phyloP scores from a whole-genome alignment of 2,888 invertebrate genomes.

The Chrysolina haemoptera region DNA sequence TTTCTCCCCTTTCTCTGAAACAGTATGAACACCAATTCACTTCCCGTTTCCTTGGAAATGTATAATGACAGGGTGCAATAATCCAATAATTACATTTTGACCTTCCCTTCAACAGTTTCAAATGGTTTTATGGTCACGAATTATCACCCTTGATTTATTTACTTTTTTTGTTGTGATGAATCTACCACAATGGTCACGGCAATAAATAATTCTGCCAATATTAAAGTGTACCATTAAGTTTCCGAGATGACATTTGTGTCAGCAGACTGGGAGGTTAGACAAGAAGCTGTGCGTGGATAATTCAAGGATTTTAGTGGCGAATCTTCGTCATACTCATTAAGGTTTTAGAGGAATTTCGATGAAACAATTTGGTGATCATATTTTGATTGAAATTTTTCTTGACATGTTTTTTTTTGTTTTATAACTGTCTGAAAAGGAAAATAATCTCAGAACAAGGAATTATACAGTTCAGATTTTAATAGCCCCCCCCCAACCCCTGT shows the following conservation, averaged over 20 bases:
- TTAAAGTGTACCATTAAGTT: slow-evolving; percentile 30
- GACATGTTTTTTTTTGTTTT: too few species aligned
- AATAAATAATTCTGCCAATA: slow-evolving; percentile 28
- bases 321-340: background rate
- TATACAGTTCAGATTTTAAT: too few species aligned
- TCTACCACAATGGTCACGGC: slow-evolving; percentile 37
- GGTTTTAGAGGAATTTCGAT: too few species aligned
- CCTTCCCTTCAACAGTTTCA: slow-evolving; percentile 42
- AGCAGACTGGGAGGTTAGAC: slow-evolving; percentile 11
- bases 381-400: too few species aligned
- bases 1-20: slow-evolving; percentile 7
- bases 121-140: slow-evolving; percentile 48
- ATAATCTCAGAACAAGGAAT: too few species aligned
- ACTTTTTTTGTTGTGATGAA: slow-evolving; percentile 37
- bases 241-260: slow-evolving; percentile 16
- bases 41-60: slow-evolving; percentile 14
- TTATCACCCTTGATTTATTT: slow-evolving; percentile 38
- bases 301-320: background rate
- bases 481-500: too few species aligned
- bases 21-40: slow-evolving; percentile 4
- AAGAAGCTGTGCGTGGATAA: slow-evolving; percentile 15
- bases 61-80: slow-evolving; percentile 49
- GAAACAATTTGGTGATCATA: too few species aligned
- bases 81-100: slow-evolving; percentile 50
- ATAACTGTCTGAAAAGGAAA: too few species aligned